Conservation (phyloP, 2,113 vertebrate genomes). For the Syrmaticus mikado region DNA sequence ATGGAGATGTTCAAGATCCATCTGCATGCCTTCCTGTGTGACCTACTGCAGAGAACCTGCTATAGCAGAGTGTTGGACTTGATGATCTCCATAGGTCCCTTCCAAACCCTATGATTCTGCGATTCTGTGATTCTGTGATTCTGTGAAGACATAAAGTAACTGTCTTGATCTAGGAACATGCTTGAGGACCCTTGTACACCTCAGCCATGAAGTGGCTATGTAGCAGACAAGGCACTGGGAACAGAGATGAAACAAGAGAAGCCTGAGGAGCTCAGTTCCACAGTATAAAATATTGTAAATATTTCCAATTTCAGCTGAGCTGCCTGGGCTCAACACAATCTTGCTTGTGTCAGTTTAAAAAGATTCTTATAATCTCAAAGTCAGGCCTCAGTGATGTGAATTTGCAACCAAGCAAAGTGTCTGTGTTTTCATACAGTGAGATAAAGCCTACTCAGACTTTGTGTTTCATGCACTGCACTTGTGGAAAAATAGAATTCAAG, state of each 20-base stretch:
- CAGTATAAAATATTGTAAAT: neutral
- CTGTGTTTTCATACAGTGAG: neutral
- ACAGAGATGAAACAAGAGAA: neutral
- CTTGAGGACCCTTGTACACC: neutral
- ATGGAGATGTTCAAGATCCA: no score
- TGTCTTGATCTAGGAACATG: neutral
- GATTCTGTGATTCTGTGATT: no score
- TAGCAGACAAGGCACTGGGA: neutral
- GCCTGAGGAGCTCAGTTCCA: accelerated
- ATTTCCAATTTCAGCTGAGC: neutral
- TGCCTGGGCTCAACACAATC: neutral
- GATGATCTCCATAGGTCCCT: no score
- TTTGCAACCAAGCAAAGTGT: neutral
- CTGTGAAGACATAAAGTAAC: neutral
- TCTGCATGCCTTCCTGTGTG: no score
- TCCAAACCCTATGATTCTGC: no score
- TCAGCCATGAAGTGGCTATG: neutral
- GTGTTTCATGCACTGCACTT: neutral
- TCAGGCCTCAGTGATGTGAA: neutral
- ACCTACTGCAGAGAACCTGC: no score
- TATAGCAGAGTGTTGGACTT: no score
- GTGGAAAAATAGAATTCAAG: neutral
- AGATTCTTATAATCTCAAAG: neutral
- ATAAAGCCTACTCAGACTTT: neutral
- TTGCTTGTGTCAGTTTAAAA: neutral